These are phyloP conservation scores for Polia nebulosa DNA, from an alignment of 2,888 invertebrate species.

Conservation along the genomic window DNA sequence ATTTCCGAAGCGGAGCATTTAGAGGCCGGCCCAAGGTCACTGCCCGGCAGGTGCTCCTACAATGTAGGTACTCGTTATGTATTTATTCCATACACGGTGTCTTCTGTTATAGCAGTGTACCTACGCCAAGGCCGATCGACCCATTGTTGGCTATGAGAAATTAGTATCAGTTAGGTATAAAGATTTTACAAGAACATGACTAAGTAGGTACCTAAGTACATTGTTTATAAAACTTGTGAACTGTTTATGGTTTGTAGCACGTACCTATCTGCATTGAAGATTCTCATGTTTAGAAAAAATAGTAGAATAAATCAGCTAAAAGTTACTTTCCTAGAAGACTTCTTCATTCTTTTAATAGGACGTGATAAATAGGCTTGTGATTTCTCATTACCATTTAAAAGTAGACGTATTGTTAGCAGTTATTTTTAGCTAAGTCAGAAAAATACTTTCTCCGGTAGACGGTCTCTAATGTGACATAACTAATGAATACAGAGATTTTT, in stretches of 20 bases:
- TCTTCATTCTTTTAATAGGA: constrained; percentile 1
- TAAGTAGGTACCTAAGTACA: too few species aligned
- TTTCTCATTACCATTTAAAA: constrained; percentile 36
- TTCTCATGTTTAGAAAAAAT: constrained; percentile 12
- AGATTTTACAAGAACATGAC: not conserved
- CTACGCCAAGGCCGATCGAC: constrained; percentile 50
- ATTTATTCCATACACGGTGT: constrained; percentile 51
- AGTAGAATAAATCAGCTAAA: too few species aligned
- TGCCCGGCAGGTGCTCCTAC: constrained; percentile 60
- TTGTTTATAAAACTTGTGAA: constrained; percentile 24
- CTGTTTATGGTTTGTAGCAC: constrained; percentile 21
- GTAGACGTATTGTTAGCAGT: constrained; percentile 1
- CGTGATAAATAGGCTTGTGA: constrained; percentile 34
- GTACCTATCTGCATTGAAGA: constrained; percentile 13
- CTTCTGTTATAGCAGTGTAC: constrained; percentile 17
- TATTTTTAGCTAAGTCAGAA: constrained; percentile 30
- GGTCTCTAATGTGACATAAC: constrained; percentile 16
- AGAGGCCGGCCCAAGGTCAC: constrained; percentile 61
- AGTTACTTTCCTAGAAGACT: not conserved
- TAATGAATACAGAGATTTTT: constrained; percentile 11
- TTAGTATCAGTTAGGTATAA: constrained; percentile 34
- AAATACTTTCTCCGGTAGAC: constrained; percentile 44
- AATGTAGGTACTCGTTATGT: constrained; percentile 34
- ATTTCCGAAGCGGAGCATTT: constrained; percentile 64
- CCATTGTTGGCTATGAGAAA: constrained; percentile 41